These are phyloP conservation scores for Meiosimyza decipiens DNA, from an alignment of 2,888 invertebrate genomes.

Conservation along the genomic window DNA sequence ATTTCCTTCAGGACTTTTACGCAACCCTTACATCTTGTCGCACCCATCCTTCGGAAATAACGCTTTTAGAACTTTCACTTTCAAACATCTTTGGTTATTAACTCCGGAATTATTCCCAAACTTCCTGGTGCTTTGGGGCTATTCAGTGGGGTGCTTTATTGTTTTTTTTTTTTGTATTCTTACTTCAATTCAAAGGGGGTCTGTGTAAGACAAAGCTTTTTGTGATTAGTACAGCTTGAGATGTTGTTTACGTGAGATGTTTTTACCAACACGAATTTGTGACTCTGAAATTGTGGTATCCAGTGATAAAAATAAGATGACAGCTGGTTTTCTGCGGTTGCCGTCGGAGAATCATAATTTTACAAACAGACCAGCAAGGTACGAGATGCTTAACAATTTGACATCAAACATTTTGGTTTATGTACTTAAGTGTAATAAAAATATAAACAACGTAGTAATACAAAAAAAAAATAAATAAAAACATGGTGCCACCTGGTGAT, in stretches of 20 bases:
- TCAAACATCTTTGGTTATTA: slow-evolving; percentile 17
- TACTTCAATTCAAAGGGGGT: slow-evolving; percentile 19
- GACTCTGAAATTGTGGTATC: slow-evolving; percentile 43
- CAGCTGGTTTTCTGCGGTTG: slow-evolving; percentile 60
- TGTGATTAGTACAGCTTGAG: slow-evolving; percentile 60
- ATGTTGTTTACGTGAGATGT: slow-evolving; percentile 63
- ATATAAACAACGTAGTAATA: too few species aligned
- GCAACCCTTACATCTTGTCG: slow-evolving; percentile 17
- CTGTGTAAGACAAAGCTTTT: slow-evolving; percentile 42
- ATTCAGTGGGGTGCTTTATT: slow-evolving; percentile 50
- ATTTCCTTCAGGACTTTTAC: too few species aligned
- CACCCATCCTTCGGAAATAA: not conserved
- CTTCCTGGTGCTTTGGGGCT: slow-evolving; percentile 31
- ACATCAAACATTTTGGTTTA: not conserved
- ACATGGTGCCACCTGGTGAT: too few species aligned
- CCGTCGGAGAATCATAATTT: slow-evolving; percentile 56
- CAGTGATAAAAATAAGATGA: slow-evolving; percentile 53
- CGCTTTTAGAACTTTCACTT: slow-evolving; percentile 20
- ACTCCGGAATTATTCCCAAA: slow-evolving; percentile 12
- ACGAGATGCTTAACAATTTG: not conserved
- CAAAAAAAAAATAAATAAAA: too few species aligned
- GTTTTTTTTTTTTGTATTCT: slow-evolving; percentile 34
- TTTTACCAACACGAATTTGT: slow-evolving; percentile 53
- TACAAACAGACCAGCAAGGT: slow-evolving; percentile 36
- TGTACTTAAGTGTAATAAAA: too few species aligned